Evolutionary conservation across 37 sponge, comb jelly and placozoan species (phyloP), one percentile per base, ranked within the genome.

Genomic region (Agelas oroides): DNA sequence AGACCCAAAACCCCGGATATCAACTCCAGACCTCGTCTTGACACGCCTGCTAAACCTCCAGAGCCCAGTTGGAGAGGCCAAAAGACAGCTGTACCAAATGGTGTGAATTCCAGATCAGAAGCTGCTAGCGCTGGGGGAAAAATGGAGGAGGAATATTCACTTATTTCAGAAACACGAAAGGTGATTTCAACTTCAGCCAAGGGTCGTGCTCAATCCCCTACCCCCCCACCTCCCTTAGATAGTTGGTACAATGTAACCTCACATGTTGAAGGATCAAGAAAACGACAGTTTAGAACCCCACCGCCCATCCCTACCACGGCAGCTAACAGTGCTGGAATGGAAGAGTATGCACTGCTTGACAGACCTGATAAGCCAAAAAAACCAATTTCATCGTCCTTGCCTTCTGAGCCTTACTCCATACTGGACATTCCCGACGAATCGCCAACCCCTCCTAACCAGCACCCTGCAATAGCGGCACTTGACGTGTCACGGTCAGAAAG

Each of bases 171-270:
- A 31, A 61, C 25, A 25, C 25, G 62, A 17, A 56, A 19, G 23
- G 62, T 3, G 62, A 61, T 23, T 14, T 14, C 62, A 23, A 61
- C 62, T 61, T 12, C 62, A 5, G 2, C 62, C 2, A 25, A 61
- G 62, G 5, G 5, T 23, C 2, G 25, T 5, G 5, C 62, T 27
- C 62, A 25, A 5, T 61, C 62, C 62, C 25, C 25, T 14, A 27
- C 62, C 62, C 18, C 13, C 40, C 71, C 41, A 3, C 41, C 23
- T 1, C 39, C n/a, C 37, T 15, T 41, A 8, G 71, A n/a, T 71
- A n/a, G 17, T 71, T 1, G 8, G 33, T 71, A 71, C n/a, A 71
- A n/a, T 37, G 41, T 71, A 36, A 71, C 71, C 0, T 71, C 71
- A 38, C 71, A 37, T 39, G 71, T 23, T 1, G n/a, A 15, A 19